Evolutionary conservation across 1,140 invertebrate genomes (phyloP).

Genomic region (Globodera rostochiensis): DNA sequence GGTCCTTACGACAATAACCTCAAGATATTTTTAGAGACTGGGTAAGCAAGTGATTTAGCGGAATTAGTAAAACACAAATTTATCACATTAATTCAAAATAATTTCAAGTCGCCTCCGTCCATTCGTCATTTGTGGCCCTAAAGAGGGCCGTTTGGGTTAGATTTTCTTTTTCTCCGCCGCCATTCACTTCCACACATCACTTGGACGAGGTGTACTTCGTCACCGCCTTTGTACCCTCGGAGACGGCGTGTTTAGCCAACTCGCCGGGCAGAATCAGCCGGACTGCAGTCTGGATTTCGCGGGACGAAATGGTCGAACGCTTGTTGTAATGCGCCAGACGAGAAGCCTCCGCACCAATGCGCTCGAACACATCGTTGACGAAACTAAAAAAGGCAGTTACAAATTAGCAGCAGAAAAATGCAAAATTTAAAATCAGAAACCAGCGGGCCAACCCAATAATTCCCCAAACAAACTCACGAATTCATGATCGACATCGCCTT

Average conservation of each 20-base stretch:
- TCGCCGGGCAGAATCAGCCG: conserved; percentile 67
- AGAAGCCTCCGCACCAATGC: conserved; percentile 54
- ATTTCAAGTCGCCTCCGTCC: too few relatives aligned
- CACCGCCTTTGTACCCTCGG: conserved; percentile 69
- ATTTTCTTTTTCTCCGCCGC: not conserved
- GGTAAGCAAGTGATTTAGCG: too few relatives aligned
- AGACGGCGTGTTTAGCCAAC: conserved; percentile 67
- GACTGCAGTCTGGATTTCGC: conserved; percentile 67
- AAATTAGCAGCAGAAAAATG: not conserved
- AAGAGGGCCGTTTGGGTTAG: conserved; percentile 40
- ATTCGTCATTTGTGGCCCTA: too few relatives aligned
- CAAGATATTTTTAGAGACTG: too few relatives aligned
- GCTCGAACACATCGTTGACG: conserved; percentile 63
- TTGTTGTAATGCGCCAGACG: conserved; percentile 56
- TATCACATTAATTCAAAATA: too few relatives aligned
- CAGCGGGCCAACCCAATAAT: not conserved
- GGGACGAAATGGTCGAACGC: conserved; percentile 68
- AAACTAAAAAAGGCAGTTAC: conserved; percentile 62
- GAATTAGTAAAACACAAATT: too few relatives aligned
- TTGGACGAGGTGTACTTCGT: conserved; percentile 69
- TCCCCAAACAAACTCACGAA: conserved; percentile 54
- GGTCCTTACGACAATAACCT: too few relatives aligned
- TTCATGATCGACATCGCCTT: conserved; percentile 75
- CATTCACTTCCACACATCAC: conserved; percentile 52
- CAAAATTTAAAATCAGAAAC: too few relatives aligned